Percentiles rank a stretch among this genome's conserved stretches.
Conservation (phyloP, 2,113 vertebrate species). For the Nymphicus hollandicus region DNA sequence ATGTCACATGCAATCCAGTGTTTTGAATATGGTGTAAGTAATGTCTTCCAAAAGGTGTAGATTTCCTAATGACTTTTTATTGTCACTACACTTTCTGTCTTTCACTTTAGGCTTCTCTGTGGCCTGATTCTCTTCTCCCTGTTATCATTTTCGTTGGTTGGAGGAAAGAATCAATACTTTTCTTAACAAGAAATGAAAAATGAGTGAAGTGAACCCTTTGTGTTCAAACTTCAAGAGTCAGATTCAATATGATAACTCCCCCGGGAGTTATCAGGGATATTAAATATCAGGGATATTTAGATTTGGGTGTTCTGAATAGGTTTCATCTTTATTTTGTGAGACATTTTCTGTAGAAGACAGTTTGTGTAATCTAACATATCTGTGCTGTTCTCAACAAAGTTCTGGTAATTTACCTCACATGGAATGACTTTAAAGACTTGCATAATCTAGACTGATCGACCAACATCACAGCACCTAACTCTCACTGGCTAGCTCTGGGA, state of each 20-base stretch:
- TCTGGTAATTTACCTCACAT: not conserved
- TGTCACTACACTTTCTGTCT: not conserved
- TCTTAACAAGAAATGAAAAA: not conserved
- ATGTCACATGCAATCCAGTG: not conserved
- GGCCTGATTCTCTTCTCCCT: not conserved
- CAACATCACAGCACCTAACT: not conserved
- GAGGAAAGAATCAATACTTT: not conserved
- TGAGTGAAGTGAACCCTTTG: not conserved
- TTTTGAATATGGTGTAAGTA: not conserved
- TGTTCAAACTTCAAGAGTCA: not conserved
- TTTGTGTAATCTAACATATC: not conserved
- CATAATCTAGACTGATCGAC: accelerated
- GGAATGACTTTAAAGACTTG: not conserved
- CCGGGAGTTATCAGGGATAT: not conserved
- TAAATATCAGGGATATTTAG: not conserved
- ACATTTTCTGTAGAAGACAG: not conserved
- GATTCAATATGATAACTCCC: not conserved
- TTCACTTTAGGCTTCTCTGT: not conserved
- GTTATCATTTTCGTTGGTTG: not conserved
- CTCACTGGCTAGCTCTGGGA: not conserved
- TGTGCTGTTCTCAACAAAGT: not conserved
- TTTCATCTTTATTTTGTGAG: not conserved
- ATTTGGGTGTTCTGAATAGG: not conserved
- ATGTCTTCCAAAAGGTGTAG: not conserved
- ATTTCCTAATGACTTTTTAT: not conserved